Evolutionary conservation across 2,797 vertebrate species (phyloP).

Genomic region (Australoheros facetus): DNA sequence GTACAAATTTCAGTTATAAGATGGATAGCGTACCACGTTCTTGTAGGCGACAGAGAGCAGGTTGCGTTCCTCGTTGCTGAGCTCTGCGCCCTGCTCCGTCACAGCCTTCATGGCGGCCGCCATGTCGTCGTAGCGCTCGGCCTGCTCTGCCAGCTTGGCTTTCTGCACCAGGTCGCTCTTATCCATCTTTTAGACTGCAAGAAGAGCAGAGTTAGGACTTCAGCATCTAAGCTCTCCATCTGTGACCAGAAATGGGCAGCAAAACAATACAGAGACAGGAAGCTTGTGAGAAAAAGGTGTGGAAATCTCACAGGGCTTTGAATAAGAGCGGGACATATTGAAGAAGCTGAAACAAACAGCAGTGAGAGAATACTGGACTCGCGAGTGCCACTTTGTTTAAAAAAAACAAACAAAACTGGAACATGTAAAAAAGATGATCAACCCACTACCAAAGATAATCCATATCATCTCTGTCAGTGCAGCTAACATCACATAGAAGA

Average conservation of each 20-base stretch:
- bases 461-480: neutral
- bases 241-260: neutral
- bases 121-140: constrained; percentile 99
- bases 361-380: neutral
- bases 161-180: constrained; percentile 97
- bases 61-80: constrained; percentile 97
- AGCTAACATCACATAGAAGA: neutral
- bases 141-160: constrained; percentile 98
- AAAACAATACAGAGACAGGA: neutral
- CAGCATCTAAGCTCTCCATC: neutral
- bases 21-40: constrained; percentile 87
- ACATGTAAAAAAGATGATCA: neutral
- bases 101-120: constrained; percentile 94
- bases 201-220: neutral
- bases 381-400: neutral
- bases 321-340: neutral
- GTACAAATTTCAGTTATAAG: neutral
- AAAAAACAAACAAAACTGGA: neutral
- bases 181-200: constrained; percentile 70
- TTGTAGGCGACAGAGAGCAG: constrained; percentile 98
- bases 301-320: neutral
- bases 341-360: neutral
- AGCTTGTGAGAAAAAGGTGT: neutral
- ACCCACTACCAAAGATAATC: neutral
- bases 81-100: constrained; percentile 89